Percentiles rank a stretch among this genome's conserved stretches.
Conservation (phyloP, 2,113 vertebrate genomes). For the Gopherus evgoodei region DNA sequence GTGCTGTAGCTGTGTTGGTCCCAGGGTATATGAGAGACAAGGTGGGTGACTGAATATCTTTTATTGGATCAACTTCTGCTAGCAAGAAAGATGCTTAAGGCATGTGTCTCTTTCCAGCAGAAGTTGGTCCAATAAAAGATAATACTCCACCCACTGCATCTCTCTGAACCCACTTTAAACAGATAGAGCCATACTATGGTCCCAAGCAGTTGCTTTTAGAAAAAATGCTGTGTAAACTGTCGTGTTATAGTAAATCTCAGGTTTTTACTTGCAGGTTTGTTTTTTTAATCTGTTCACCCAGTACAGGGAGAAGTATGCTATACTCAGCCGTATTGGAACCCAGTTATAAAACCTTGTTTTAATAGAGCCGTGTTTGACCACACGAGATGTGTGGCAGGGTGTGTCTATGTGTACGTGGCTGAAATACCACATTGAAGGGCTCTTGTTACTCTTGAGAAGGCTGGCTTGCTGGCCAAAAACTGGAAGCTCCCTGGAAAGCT, state of each 20-base stretch:
- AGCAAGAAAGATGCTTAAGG: too few species aligned
- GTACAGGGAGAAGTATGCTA: neutral
- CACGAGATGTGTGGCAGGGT: neutral
- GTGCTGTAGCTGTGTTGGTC: too few species aligned
- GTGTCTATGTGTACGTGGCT: neutral
- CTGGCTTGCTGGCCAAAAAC: neutral
- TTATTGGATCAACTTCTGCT: too few species aligned
- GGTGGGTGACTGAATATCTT: too few species aligned
- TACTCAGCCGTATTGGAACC: neutral
- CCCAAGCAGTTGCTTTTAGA: neutral
- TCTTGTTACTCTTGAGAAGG: neutral
- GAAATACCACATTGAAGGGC: neutral
- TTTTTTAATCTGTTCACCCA: neutral
- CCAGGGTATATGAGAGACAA: too few species aligned
- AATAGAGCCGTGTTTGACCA: neutral
- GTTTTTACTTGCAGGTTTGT: neutral
- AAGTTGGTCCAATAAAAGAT: too few species aligned
- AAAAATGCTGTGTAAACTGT: neutral
- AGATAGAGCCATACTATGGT: neutral
- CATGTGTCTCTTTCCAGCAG: too few species aligned
- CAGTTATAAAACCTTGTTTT: neutral
- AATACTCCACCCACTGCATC: too few species aligned
- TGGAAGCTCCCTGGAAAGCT: neutral
- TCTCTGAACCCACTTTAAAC: neutral
- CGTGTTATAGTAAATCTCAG: neutral